Conservation (phyloP, 2,888 invertebrate genomes). For the Drosophila meridionalis region DNA sequence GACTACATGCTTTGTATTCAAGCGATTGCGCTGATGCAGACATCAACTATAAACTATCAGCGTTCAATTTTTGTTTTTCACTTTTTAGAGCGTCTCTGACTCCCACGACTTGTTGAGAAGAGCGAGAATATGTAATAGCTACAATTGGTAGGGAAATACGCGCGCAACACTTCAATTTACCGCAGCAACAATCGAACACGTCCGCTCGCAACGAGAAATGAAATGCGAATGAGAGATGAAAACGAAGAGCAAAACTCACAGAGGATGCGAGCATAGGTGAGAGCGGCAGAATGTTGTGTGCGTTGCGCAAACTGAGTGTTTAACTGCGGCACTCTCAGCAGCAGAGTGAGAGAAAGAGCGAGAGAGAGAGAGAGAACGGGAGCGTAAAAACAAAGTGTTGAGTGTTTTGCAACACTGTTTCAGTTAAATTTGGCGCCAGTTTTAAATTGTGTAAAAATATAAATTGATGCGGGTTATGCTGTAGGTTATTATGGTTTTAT, state of each 20-base stretch:
- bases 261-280: slow-evolving; percentile 47
- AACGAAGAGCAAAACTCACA: slow-evolving; percentile 43
- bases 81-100: slow-evolving; percentile 49
- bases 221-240: slow-evolving; percentile 65
- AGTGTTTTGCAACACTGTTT: slow-evolving; percentile 32
- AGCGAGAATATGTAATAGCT: slow-evolving; percentile 46
- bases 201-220: slow-evolving; percentile 65
- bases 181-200: slow-evolving; percentile 54
- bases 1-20: slow-evolving; percentile 23
- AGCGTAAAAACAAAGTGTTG: background rate
- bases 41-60: slow-evolving; percentile 10
- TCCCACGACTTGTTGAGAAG: slow-evolving; percentile 74
- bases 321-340: background rate
- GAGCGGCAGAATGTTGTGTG: slow-evolving; percentile 31
- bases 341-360: slow-evolving; percentile 7
- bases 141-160: slow-evolving; percentile 57
- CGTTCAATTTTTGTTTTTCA: slow-evolving; percentile 31
- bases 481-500: too few relatives aligned
- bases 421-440: slow-evolving; percentile 5
- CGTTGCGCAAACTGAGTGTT: slow-evolving; percentile 54
- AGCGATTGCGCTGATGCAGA: slow-evolving; percentile 27
- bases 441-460: background rate
- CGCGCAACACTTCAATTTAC: slow-evolving; percentile 56
- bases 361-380: background rate
- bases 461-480: too few relatives aligned